Percentiles rank a stretch among this genome's conserved stretches.
Evolutionary conservation across 2,113 vertebrate species (phyloP).

Genomic region (Larimichthys crocea): DNA sequence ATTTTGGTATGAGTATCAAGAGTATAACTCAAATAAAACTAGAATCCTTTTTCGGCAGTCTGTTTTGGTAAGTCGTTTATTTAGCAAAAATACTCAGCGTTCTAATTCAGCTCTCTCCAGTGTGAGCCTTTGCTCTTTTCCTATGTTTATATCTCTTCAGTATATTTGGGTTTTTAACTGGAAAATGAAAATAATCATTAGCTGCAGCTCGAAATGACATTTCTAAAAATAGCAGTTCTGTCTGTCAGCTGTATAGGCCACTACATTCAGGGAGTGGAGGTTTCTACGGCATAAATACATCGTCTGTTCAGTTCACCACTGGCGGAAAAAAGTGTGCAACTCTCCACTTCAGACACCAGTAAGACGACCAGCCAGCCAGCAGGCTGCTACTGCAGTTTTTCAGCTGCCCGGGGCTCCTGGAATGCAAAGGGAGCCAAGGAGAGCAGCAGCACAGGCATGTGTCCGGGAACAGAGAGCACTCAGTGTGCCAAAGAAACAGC

Average conservation of each 20-base stretch:
- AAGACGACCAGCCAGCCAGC: constrained; percentile 69
- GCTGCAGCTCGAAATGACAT: neutral
- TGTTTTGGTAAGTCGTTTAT: neutral
- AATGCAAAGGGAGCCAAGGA: constrained; percentile 77
- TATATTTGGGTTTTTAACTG: neutral
- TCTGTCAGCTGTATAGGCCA: neutral
- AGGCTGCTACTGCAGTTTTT: constrained; percentile 77
- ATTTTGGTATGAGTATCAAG: too few relatives aligned
- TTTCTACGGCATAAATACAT: constrained; percentile 31
- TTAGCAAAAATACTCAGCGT: neutral
- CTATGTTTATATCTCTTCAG: neutral
- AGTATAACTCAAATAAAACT: neutral
- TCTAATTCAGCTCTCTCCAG: neutral
- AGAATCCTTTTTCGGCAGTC: neutral
- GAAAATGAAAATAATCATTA: neutral
- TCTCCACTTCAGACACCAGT: constrained; percentile 66
- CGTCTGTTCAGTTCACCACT: constrained; percentile 25
- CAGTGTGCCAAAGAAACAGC: constrained; percentile 80
- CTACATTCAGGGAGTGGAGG: neutral
- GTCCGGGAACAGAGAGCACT: constrained; percentile 79
- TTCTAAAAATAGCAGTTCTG: constrained; percentile 2
- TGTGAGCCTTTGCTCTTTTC: neutral
- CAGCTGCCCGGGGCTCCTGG: constrained; percentile 77
- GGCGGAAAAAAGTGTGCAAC: constrained; percentile 32
- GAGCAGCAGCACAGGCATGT: constrained; percentile 76